A percentile compares a stretch with the other conserved stretches of the same genome.
Evolutionary conservation across 2,113 vertebrate genomes (phyloP).

Genomic region (Hyla sarda): DNA sequence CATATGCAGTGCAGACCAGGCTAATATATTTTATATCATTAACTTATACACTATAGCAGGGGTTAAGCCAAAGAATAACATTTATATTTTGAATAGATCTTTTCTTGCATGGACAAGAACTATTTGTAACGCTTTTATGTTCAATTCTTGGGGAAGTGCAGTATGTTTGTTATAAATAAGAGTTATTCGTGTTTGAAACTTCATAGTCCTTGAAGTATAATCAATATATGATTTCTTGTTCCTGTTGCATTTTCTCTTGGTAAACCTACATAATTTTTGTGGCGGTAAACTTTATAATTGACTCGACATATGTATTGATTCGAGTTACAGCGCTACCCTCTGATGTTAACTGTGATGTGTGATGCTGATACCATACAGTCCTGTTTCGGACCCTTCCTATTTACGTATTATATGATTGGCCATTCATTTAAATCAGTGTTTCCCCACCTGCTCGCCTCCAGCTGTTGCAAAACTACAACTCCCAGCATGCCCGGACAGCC

Average conservation of each 20-base stretch:
- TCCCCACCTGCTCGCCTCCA: too few species aligned
- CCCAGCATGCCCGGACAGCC: too few species aligned
- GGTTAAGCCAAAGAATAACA: too few species aligned
- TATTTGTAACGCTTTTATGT: background rate
- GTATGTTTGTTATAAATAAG: background rate
- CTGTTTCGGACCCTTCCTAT: background rate
- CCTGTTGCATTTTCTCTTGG: background rate
- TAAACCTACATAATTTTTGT: background rate
- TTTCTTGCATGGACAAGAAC: too few species aligned
- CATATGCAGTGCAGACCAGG: too few species aligned
- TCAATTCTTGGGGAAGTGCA: too few species aligned
- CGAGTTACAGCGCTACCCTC: background rate
- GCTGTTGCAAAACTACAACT: too few species aligned
- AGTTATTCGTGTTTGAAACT: background rate
- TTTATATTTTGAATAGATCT: too few species aligned
- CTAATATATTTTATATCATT: too few species aligned
- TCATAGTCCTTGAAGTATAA: slow-evolving; percentile 6
- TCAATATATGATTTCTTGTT: slow-evolving; percentile 1
- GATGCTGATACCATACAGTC: background rate
- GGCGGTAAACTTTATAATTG: slow-evolving; percentile 6
- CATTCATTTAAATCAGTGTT: too few species aligned
- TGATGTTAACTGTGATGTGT: background rate
- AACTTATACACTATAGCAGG: too few species aligned
- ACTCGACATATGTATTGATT: background rate
- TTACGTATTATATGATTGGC: too few species aligned